Base-by-base conservation (phyloP, 1,140 invertebrate species). In the Achroia grisella region DNA sequence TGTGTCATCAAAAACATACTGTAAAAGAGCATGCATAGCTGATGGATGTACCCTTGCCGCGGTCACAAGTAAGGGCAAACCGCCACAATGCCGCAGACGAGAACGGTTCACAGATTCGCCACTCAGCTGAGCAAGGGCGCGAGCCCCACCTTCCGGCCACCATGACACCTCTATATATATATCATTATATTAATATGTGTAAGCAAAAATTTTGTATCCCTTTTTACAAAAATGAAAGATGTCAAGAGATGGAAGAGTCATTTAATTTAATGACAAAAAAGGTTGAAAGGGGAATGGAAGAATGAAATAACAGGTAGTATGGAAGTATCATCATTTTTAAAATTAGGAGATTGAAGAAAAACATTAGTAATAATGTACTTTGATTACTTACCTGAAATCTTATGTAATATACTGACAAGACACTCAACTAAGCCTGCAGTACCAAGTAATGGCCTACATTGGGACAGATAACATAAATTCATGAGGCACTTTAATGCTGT, bases 1-100 rank as follows among this genome's bases (percentile, higher is more conserved):
- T 27, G 64, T 62, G 39, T 81, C 76, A 66, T 87, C 82, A 60
- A 80, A 86, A 30, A 83, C 67, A 51, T 83, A 87, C 44, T 77
- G 74, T 8, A 86, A 53, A 4, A 87, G 60, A 17, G 81, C 72
- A 32, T 77, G 69, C 61, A 84, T 56, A 0, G 76, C 67, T 6
- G 71, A 39, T 0, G 63, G 47, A 27, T 65, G 62, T 1, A 60
- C 63, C 17, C 62, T 39, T 4, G 76, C 79, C 0, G 83, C 78
- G 2, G 59, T 49, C 14, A 87, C 56, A 0, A 86, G 55, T 11
- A 87, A 44, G 0, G 73, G 56, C 10, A 87, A 41, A 5, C 85
- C 85, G 8, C 76, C 78, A 33, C 71, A 77, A 32, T 82, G 72
- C 9, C 74, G 60, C 11, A 87, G 32, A 4, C 77, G 75, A 1